Percentiles rank a stretch among this genome's conserved stretches.
These are phyloP conservation scores for Peromyscus leucopus DNA, from an alignment of 2,113 vertebrate genomes.

Conservation along the genomic window DNA sequence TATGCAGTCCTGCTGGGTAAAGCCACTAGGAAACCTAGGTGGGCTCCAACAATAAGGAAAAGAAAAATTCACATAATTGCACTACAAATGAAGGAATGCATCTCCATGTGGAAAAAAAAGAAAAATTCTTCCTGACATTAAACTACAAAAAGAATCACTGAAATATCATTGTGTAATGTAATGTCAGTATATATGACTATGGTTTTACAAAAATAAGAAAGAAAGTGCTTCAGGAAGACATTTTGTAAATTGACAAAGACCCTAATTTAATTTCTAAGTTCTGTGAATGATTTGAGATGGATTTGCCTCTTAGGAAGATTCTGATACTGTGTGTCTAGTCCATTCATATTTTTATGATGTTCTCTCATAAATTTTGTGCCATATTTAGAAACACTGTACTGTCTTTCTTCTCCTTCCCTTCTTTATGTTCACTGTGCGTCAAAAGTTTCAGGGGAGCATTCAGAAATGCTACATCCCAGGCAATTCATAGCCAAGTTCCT, in stretches of 20 bases:
- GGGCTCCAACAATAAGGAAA: neutral
- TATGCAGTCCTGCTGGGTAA: no score
- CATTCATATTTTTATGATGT: neutral
- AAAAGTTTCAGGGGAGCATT: neutral
- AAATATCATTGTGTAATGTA: neutral
- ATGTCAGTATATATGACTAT: neutral
- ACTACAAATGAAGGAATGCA: neutral
- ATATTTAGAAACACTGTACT: neutral
- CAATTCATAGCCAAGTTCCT: neutral
- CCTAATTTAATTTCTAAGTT: neutral
- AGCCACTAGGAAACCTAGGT: no score
- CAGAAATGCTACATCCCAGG: neutral
- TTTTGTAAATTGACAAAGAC: neutral
- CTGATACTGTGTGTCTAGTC: neutral
- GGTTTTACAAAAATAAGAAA: neutral
- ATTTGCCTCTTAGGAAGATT: neutral
- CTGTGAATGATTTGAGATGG: neutral
- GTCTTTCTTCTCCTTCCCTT: neutral
- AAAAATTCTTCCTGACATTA: neutral
- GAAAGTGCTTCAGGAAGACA: neutral
- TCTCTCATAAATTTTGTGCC: neutral
- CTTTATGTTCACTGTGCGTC: no score
- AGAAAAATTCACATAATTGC: neutral
- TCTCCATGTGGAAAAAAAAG: no score
- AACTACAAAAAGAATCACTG: neutral